Base-by-base conservation (phyloP, 2,888 invertebrate genomes). In the Spatulosminthurus flaviceps region DNA sequence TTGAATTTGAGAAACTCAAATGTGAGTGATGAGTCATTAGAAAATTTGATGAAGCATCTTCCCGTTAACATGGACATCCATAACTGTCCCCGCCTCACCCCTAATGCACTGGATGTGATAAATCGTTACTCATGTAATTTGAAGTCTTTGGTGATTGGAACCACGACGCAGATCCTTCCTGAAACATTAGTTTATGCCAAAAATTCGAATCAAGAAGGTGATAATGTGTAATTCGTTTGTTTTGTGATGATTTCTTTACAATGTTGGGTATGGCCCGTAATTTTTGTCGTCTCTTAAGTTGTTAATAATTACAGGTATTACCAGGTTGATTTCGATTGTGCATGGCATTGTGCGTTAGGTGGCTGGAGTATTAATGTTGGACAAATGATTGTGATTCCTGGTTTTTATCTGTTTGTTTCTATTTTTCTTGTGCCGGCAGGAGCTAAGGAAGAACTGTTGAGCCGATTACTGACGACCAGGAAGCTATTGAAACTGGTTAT, bases 1-100 rank as follows among this genome's bases (percentile, higher is more conserved):
- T 91, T 95, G 16, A 91, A 90, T 86, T 89, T 96, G 83, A 89
- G 92, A 75, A 92, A 93, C 86, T 92, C 93, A 28, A 90, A 90
- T 60, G 90, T 96, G 67, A 92, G 92, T 13, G 93, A 94, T 87
- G 89, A 90, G 81, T 93, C 94, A 79, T 88, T 96, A 72, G 89
- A 90, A 83, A 91, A 91, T 75, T 88, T 96, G 21, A 89, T 94
- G 87, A 90, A 90, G 73, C 96, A 96, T 88, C 91, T 92, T 83
- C 90, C 95, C 60, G 88, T 90, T 19, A 92, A 93, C 82, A 88
- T 97, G 71, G 93, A 94, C 84, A 89, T 96, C 82, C 90, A 92
- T 79, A 92, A 94, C 85, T 95, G 95, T 87, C 90, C 90, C 82
- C 90, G 90, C 82, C 88, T 95, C 67, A 91, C 92, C 0, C 89